phyloP scores from a whole-genome alignment of 2,888 invertebrate species.

The Mythimna lalbum region DNA sequence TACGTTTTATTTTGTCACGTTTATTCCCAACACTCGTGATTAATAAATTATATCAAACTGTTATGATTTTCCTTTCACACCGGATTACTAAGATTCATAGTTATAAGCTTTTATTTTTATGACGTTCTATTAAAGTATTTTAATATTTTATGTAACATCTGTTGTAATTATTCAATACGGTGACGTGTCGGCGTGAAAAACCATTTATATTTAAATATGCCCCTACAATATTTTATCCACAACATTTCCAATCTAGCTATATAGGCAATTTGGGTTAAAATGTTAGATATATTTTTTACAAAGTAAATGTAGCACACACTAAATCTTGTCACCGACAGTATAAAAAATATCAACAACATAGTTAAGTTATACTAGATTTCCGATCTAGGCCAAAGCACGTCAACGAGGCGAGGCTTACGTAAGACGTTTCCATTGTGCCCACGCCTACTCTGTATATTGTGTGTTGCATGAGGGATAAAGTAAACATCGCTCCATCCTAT shows the following conservation, averaged over 20 bases:
- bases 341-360: conserved; percentile 25
- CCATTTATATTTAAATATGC: conserved; percentile 56
- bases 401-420: conserved; percentile 46
- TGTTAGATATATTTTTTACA: conserved; percentile 34
- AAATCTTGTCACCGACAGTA: conserved; percentile 35
- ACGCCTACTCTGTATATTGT: conserved; percentile 51
- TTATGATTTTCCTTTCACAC: conserved; percentile 80
- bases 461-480: conserved; percentile 69
- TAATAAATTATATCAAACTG: conserved; percentile 80
- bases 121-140: conserved; percentile 72
- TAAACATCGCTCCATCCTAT: conserved; percentile 74
- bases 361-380: conserved; percentile 42
- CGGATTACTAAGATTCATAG: conserved; percentile 80
- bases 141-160: conserved; percentile 75
- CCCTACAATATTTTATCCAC: conserved; percentile 42
- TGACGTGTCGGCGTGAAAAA: conserved; percentile 70
- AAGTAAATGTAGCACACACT: conserved; percentile 22
- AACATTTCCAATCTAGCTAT: conserved; percentile 33
- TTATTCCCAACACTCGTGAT: conserved; percentile 76
- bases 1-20: conserved; percentile 79
- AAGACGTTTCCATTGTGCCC: conserved; percentile 47
- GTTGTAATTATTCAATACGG: conserved; percentile 77
- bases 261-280: conserved; percentile 20
- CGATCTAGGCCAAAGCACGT: conserved; percentile 58
- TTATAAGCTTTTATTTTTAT: conserved; percentile 76